These are phyloP conservation scores for Nanorana parkeri DNA, from an alignment of 2,113 vertebrate genomes.

Conservation along the genomic window DNA sequence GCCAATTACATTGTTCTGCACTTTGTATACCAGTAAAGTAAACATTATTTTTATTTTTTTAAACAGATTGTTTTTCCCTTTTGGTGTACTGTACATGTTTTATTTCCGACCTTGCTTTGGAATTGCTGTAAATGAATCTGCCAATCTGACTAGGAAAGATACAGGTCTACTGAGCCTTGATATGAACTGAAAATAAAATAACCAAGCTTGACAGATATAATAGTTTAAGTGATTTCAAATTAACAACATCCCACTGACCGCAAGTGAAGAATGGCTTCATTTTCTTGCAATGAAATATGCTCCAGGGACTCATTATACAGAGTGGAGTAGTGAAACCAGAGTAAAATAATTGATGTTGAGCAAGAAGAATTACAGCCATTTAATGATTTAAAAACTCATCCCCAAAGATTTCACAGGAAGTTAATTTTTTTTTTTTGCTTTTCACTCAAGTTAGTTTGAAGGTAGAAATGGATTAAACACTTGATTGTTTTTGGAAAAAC, in stretches of 20 bases:
- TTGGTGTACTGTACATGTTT: background rate
- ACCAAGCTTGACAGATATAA: constrained; percentile 83
- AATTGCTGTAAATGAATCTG: constrained; percentile 75
- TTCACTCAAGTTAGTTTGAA: constrained; percentile 64
- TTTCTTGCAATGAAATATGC: constrained; percentile 80
- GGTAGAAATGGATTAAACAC: constrained; percentile 19
- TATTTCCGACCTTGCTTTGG: constrained; percentile 60
- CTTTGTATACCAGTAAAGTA: background rate
- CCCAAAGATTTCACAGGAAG: constrained; percentile 71
- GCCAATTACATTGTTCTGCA: background rate
- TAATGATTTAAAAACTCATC: constrained; percentile 76
- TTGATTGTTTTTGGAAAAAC: background rate
- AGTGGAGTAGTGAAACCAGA: constrained; percentile 79
- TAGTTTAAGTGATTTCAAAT: constrained; percentile 91
- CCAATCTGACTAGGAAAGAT: constrained; percentile 77
- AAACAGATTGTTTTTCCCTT: constrained; percentile 7
- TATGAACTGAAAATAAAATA: constrained; percentile 84
- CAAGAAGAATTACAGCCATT: constrained; percentile 76
- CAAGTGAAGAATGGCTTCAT: constrained; percentile 81
- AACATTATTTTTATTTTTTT: background rate
- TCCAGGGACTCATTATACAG: constrained; percentile 86
- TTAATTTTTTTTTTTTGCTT: constrained; percentile 66
- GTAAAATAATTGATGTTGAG: constrained; percentile 81
- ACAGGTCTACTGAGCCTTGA: constrained; percentile 75
- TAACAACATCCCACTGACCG: constrained; percentile 84